These are phyloP conservation scores for Odontomyia ornata DNA, from an alignment of 2,888 invertebrate genomes.

Conservation along the genomic window DNA sequence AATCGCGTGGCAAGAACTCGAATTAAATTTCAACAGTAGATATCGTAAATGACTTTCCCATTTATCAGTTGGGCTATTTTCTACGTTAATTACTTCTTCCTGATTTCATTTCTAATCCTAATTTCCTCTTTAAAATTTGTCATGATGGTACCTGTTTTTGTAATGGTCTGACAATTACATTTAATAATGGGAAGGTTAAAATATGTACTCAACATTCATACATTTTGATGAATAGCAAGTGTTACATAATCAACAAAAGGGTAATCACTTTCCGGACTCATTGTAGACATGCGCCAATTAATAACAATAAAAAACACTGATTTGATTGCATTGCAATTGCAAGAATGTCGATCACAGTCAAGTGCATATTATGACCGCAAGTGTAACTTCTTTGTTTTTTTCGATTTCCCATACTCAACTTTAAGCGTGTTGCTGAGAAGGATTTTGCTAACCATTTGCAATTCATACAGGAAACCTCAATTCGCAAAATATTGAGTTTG, in stretches of 20 bases:
- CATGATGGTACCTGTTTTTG: too few relatives aligned
- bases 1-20: slow-evolving; percentile 1
- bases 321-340: not conserved
- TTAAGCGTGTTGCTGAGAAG: not conserved
- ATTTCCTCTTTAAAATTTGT: not conserved
- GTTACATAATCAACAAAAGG: too few relatives aligned
- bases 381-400: not conserved
- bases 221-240: too few relatives aligned
- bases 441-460: slow-evolving; percentile 1
- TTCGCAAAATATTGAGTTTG: not conserved
- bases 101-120: not conserved
- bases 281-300: not conserved
- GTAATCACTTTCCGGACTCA: not conserved
- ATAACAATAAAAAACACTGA: slow-evolving; percentile 3
- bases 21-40: slow-evolving; percentile 26
- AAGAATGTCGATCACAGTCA: slow-evolving; percentile 43
- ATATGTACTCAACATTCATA: too few relatives aligned
- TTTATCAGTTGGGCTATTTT: not conserved
- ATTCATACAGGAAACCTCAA: slow-evolving; percentile 16
- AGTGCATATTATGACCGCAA: slow-evolving; percentile 39
- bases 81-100: not conserved
- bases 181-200: too few relatives aligned
- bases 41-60: not conserved
- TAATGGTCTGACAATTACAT: too few relatives aligned
- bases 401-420: not conserved